phyloP scores from a whole-genome alignment of 2,888 invertebrate species.

The Kryphioiulus occultus region DNA sequence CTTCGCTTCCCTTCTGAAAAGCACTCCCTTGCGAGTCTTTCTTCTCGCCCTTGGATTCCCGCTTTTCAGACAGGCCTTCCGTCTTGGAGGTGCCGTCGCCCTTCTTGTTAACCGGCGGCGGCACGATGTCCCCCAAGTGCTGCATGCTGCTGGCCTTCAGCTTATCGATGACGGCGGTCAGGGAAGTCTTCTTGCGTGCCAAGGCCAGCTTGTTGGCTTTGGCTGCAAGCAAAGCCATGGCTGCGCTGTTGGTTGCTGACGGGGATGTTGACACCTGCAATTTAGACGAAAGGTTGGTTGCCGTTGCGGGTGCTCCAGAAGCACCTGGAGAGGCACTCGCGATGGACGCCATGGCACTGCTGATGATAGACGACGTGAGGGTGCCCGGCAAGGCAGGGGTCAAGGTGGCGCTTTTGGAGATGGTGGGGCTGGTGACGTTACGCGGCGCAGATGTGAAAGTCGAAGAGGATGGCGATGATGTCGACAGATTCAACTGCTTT shows the following conservation, averaged over 20 bases:
- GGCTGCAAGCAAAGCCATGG: conserved; percentile 20
- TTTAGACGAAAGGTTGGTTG: conserved; percentile 51
- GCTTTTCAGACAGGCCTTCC: conserved; percentile 52
- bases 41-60: conserved; percentile 65
- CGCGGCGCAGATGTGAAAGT: conserved; percentile 51
- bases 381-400: neutral
- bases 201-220: conserved; percentile 9
- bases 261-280: conserved; percentile 64
- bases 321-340: conserved; percentile 35
- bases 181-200: neutral
- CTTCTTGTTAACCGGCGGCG: conserved; percentile 4
- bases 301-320: conserved; percentile 23
- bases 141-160: conserved; percentile 49
- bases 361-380: conserved; percentile 49
- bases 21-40: conserved; percentile 63
- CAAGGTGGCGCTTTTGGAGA: conserved; percentile 21
- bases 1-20: conserved; percentile 56
- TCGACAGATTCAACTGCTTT: conserved; percentile 55
- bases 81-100: conserved; percentile 20
- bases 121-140: conserved; percentile 16
- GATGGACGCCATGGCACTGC: conserved; percentile 51
- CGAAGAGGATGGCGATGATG: conserved; percentile 51
- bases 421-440: neutral
- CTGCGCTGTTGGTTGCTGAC: conserved; percentile 54
- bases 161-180: conserved; percentile 48